Conservation (phyloP, 2,888 invertebrate species). For the Campoplex nolae region DNA sequence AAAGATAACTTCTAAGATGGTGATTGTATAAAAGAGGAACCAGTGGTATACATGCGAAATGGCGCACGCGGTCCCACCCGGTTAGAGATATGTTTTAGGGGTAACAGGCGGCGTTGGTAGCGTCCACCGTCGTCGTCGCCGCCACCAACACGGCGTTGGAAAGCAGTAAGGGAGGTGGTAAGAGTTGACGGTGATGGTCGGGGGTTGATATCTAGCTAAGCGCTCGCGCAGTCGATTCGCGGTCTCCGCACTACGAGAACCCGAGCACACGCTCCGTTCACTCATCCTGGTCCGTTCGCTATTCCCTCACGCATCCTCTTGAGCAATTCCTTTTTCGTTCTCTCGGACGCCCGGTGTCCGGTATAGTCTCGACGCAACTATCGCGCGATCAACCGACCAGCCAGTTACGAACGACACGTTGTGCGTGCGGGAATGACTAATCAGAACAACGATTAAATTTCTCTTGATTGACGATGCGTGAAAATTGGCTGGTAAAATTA, state of each 20-base stretch:
- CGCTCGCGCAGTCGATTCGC: slow-evolving; percentile 82
- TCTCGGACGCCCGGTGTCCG: slow-evolving; percentile 32
- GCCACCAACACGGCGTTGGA: slow-evolving; percentile 64
- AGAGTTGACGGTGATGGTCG: slow-evolving; percentile 76
- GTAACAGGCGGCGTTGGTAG: slow-evolving; percentile 61
- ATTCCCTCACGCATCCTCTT: slow-evolving; percentile 44
- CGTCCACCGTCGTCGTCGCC: slow-evolving; percentile 47
- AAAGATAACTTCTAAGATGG: neutral
- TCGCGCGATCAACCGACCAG: slow-evolving; percentile 42
- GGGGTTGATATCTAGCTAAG: slow-evolving; percentile 81
- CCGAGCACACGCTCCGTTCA: slow-evolving; percentile 71
- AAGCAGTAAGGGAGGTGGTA: slow-evolving; percentile 73
- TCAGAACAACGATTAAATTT: slow-evolving; percentile 32
- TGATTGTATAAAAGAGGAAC: neutral
- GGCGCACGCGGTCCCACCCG: slow-evolving; percentile 65
- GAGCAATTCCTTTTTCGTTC: slow-evolving; percentile 43
- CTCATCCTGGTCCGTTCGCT: slow-evolving; percentile 61
- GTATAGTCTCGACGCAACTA: slow-evolving; percentile 46
- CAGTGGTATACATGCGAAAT: slow-evolving; percentile 18
- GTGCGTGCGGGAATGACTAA: slow-evolving; percentile 73
- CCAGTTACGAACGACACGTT: slow-evolving; percentile 64
- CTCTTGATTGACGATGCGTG: neutral
- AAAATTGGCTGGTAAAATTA: neutral
- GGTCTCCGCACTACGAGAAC: slow-evolving; percentile 79
- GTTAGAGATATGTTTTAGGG: slow-evolving; percentile 61